Conservation (phyloP, 2,113 vertebrate species). For the Gallinago undulata region DNA sequence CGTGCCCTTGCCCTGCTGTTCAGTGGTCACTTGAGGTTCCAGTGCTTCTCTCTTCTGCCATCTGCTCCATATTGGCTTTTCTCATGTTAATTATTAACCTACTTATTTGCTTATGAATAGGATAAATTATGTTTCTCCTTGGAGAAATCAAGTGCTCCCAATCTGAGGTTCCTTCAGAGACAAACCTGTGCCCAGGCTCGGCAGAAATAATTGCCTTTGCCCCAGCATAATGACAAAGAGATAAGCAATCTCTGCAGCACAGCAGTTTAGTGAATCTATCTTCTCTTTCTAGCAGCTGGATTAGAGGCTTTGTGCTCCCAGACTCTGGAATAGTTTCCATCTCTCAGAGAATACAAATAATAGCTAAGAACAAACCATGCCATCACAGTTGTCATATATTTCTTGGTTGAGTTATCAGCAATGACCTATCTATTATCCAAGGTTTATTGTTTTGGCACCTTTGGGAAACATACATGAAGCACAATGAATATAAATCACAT, state of each 20-base stretch:
- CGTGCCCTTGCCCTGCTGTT: not conserved
- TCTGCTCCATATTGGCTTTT: not conserved
- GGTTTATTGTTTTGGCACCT: slow-evolving; percentile 54
- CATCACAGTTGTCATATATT: slow-evolving; percentile 33
- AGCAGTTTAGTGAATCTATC: not conserved
- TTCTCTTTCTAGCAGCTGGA: not conserved
- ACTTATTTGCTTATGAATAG: slow-evolving; percentile 41
- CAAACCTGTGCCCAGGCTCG: not conserved
- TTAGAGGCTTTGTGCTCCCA: slow-evolving; percentile 31
- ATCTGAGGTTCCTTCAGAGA: not conserved
- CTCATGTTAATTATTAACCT: slow-evolving; percentile 21
- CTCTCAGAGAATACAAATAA: slow-evolving; percentile 56
- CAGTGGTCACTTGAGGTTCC: not conserved
- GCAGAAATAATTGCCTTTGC: slow-evolving; percentile 40
- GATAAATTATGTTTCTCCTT: not conserved
- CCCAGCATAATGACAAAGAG: not conserved
- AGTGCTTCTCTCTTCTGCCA: not conserved
- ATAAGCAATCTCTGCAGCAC: not conserved
- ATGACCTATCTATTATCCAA: slow-evolving; percentile 37
- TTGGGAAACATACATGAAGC: slow-evolving; percentile 25
- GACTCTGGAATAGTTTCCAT: slow-evolving; percentile 3
- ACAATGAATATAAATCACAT: slow-evolving; percentile 37
- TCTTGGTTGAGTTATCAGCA: slow-evolving; percentile 58
- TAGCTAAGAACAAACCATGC: not conserved
- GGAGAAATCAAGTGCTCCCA: slow-evolving; percentile 28